Percentiles rank a stretch among this genome's conserved stretches.
Conservation (phyloP, 2,888 invertebrate species). For the Caenorhabditis wallacei region DNA sequence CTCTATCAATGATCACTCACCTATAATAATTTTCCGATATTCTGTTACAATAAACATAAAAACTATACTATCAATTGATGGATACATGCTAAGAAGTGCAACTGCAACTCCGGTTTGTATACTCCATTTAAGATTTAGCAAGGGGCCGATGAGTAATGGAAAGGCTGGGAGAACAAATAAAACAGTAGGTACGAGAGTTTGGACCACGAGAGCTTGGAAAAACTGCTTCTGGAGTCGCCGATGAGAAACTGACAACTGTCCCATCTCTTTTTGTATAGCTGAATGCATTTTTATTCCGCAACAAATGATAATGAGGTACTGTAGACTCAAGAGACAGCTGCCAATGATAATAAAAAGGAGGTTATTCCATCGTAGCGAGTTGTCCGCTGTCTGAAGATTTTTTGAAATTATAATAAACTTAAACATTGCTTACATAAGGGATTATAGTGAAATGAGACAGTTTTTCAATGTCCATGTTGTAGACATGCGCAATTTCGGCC, state of each 20-base stretch:
- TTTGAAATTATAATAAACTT: not conserved
- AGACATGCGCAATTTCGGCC: too few relatives aligned
- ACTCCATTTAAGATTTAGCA: not conserved
- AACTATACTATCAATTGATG: conserved; percentile 12
- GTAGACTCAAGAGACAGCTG: not conserved
- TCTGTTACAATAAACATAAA: conserved; percentile 23
- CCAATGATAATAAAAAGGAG: not conserved
- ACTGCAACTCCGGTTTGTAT: conserved; percentile 4
- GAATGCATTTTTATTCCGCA: conserved; percentile 20
- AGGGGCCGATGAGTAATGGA: not conserved
- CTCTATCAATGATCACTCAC: too few relatives aligned
- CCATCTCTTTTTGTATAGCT: conserved; percentile 7
- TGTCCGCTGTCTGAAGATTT: conserved; percentile 8
- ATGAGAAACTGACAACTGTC: conserved; percentile 12
- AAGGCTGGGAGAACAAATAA: not conserved
- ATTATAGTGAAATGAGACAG: too few relatives aligned
- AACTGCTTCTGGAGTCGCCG: conserved; percentile 28
- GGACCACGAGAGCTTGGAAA: conserved; percentile 24
- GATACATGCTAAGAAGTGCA: not conserved
- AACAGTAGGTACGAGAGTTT: not conserved
- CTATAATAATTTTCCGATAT: not conserved
- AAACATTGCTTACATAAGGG: too few relatives aligned
- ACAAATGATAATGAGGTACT: conserved; percentile 19
- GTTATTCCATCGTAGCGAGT: conserved; percentile 7
- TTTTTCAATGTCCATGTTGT: too few relatives aligned